phyloP scores from a whole-genome alignment of 2,113 vertebrate species.

The Alosa alosa region DNA sequence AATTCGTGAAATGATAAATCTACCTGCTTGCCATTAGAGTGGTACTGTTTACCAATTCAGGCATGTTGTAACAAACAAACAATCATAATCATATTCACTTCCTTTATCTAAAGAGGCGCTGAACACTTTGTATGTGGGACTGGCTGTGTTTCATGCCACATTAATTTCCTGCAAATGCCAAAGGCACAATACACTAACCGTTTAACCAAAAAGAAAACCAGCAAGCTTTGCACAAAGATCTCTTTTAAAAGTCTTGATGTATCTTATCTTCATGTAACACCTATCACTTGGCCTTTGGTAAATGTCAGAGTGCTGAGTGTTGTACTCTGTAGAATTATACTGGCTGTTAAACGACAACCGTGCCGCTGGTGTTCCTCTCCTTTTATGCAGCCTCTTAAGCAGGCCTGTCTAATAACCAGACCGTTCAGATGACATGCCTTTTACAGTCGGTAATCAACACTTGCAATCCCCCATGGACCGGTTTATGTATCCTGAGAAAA shows the following conservation, averaged over 20 bases:
- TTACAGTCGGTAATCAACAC: not conserved
- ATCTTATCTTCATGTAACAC: slow-evolving; percentile 10
- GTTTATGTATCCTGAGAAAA: not conserved
- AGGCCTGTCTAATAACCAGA: not conserved
- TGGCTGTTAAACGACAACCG: not conserved
- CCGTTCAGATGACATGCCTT: not conserved
- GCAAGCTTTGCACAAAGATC: not conserved
- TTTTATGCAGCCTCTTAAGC: not conserved
- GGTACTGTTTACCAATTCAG: not conserved
- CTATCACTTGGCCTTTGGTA: slow-evolving; percentile 7
- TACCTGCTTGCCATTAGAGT: not conserved
- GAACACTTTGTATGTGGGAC: not conserved
- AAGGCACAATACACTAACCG: not conserved
- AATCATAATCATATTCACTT: not conserved
- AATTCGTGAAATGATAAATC: not conserved
- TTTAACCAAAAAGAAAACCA: not conserved
- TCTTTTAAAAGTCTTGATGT: not conserved
- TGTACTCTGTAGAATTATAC: not conserved
- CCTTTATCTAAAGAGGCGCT: not conserved
- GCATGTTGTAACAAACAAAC: not conserved
- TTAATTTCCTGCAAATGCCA: not conserved
- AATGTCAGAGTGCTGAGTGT: not conserved
- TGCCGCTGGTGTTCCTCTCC: not conserved
- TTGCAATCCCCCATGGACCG: not conserved
- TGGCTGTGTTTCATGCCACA: not conserved